Percentiles rank a stretch among this genome's conserved stretches.
These are phyloP conservation scores for Mustela lutreola DNA, from an alignment of 2,113 vertebrate genomes.

Conservation along the genomic window DNA sequence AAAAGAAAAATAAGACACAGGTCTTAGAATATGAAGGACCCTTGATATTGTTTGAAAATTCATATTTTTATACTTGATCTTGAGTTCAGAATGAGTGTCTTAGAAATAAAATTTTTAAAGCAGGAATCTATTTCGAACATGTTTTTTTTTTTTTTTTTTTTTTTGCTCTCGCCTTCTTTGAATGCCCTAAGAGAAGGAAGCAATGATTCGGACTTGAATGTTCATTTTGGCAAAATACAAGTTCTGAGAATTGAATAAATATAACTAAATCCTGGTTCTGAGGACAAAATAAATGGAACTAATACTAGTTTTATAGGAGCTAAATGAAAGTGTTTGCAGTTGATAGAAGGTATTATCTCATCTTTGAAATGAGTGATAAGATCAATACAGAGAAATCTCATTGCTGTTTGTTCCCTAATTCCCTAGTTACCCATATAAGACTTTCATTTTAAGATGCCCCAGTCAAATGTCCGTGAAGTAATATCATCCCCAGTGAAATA, in stretches of 20 bases:
- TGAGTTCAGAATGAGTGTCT: background rate
- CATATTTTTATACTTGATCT: background rate
- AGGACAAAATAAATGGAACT: conserved; percentile 75
- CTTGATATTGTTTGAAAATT: background rate
- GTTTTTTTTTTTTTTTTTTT: background rate
- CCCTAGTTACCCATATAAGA: conserved; percentile 51
- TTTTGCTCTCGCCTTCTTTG: conserved; percentile 50
- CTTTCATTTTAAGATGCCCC: conserved; percentile 64
- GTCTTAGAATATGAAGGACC: background rate
- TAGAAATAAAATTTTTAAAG: background rate
- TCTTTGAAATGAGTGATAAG: conserved; percentile 77
- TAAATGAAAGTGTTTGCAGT: conserved; percentile 58
- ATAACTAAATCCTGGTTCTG: conserved; percentile 60
- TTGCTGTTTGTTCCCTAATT: conserved; percentile 64
- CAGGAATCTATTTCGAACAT: background rate
- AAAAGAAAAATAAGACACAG: background rate
- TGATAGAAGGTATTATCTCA: conserved; percentile 73
- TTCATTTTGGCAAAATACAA: conserved; percentile 66
- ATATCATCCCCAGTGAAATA: conserved; percentile 43
- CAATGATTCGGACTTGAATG: conserved; percentile 43
- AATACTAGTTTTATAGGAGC: conserved; percentile 71
- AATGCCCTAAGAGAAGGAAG: conserved; percentile 25
- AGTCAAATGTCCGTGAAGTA: conserved; percentile 54
- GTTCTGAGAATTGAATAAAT: conserved; percentile 73
- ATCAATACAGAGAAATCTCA: conserved; percentile 74